Evolutionary conservation across 2,888 invertebrate genomes (phyloP).

Genomic region (Melikaiella ostensackeni): DNA sequence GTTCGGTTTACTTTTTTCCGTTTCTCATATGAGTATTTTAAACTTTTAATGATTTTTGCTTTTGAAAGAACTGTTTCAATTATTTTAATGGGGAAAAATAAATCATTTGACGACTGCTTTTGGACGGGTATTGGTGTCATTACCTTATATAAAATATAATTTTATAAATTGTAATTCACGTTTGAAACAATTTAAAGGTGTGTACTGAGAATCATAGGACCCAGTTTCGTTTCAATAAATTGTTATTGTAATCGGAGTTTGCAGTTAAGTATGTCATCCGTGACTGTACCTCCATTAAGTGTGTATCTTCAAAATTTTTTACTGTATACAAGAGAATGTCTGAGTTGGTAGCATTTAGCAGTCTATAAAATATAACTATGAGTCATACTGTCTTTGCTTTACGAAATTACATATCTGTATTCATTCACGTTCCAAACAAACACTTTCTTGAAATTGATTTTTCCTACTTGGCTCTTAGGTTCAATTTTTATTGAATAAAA

Average conservation of each 20-base stretch:
- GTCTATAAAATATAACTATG: constrained; percentile 24
- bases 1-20: background rate
- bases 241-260: constrained; percentile 33
- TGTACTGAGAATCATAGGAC: constrained; percentile 37
- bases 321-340: constrained; percentile 37
- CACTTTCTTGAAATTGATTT: constrained; percentile 28
- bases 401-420: constrained; percentile 23
- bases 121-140: background rate
- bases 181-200: constrained; percentile 3
- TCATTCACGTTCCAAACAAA: background rate
- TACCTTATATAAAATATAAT: background rate
- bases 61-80: background rate
- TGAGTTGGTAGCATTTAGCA: constrained; percentile 29
- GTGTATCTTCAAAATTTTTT: constrained; percentile 38
- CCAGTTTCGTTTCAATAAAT: background rate
- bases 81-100: background rate
- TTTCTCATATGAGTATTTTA: background rate
- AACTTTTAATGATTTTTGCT: background rate
- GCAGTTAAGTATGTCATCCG: constrained; percentile 22
- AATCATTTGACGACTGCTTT: background rate
- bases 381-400: constrained; percentile 9
- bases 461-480: background rate
- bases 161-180: background rate
- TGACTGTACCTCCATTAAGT: constrained; percentile 3
- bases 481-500: constrained; percentile 37